phyloP scores from a whole-genome alignment of 2,888 invertebrate genomes.

The Pachymerium ferrugineum region DNA sequence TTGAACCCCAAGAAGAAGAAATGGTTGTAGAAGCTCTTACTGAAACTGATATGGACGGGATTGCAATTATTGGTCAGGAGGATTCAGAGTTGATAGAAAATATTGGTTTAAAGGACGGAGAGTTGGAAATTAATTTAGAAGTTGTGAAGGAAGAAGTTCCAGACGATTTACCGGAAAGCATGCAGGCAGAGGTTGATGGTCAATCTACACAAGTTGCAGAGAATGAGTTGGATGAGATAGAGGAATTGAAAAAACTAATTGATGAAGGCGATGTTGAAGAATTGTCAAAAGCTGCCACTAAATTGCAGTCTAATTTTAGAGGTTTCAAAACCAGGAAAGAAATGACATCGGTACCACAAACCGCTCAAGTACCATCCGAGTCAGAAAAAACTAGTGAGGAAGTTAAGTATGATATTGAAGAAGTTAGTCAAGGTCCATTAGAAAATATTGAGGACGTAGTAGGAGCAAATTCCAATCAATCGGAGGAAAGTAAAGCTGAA shows the following conservation, averaged over 20 bases:
- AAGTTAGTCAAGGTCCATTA: background rate
- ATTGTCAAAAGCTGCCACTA: conserved; percentile 18
- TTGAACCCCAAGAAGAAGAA: no score
- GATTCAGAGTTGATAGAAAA: background rate
- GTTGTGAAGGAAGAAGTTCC: background rate
- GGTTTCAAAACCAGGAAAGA: conserved; percentile 28
- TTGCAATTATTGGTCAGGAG: background rate
- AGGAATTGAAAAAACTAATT: background rate
- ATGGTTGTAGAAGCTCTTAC: no score
- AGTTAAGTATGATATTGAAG: background rate
- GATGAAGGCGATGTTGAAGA: conserved; percentile 12
- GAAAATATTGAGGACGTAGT: background rate
- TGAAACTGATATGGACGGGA: no score
- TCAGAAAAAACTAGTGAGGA: background rate
- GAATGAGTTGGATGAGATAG: background rate
- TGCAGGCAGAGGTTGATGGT: background rate
- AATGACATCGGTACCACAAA: background rate
- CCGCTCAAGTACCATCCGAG: background rate
- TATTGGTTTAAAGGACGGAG: no score
- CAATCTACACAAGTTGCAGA: background rate
- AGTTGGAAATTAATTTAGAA: no score
- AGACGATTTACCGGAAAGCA: background rate
- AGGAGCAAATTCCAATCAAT: background rate
- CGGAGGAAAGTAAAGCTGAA: background rate
- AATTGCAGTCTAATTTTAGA: conserved; percentile 21